phyloP scores from a whole-genome alignment of 2,797 vertebrate species.

The Pogoniulus pusillus region DNA sequence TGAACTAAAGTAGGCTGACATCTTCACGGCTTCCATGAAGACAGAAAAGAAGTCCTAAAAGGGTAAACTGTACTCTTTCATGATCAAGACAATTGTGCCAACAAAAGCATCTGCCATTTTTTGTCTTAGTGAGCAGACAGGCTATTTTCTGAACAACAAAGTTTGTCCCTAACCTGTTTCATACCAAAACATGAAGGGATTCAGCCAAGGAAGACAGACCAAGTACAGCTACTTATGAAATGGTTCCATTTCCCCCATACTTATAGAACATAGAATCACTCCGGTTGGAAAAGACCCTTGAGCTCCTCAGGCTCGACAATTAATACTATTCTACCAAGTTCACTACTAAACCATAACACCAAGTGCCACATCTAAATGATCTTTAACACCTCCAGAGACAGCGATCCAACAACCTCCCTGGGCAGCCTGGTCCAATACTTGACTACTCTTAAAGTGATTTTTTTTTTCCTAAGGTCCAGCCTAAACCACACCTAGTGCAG shows the following conservation, averaged over 20 bases:
- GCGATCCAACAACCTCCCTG: too few relatives aligned
- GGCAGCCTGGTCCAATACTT: too few relatives aligned
- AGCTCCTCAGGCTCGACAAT: too few relatives aligned
- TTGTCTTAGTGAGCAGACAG: not conserved
- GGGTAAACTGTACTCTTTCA: not conserved
- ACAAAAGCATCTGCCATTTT: not conserved
- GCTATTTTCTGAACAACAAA: not conserved
- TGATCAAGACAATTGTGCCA: not conserved
- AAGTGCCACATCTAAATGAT: too few relatives aligned
- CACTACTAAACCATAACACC: too few relatives aligned
- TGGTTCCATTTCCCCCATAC: rapidly evolving
- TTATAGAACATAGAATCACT: not conserved
- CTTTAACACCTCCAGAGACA: too few relatives aligned
- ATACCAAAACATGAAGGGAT: not conserved
- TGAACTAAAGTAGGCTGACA: not conserved
- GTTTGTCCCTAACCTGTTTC: not conserved
- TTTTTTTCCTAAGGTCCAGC: too few relatives aligned
- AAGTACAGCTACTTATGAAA: not conserved
- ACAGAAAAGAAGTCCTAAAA: not conserved
- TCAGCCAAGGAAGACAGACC: not conserved
- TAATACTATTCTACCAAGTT: too few relatives aligned
- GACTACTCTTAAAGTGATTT: too few relatives aligned
- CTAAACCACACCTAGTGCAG: too few relatives aligned
- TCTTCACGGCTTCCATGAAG: not conserved
- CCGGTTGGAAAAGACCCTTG: too few relatives aligned